Evolutionary conservation across 2,113 vertebrate genomes (phyloP), one percentile per base, ranked within the genome.

Genomic region (Urocitellus parryii): DNA sequence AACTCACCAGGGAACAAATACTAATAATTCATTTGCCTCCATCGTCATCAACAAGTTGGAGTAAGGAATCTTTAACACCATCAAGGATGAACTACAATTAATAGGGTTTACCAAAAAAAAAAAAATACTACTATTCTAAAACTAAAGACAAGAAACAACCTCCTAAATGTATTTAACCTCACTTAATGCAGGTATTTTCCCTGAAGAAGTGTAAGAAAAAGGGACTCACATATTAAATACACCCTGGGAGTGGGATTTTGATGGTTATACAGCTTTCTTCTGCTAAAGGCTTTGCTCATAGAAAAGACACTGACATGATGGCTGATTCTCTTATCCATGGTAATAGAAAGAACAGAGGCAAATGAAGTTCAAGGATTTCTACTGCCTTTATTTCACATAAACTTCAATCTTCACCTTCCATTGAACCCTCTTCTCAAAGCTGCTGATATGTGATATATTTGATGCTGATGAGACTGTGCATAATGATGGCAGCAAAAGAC

Each of bases 171-270:
- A 70, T 77, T 56, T 27, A 53, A n/a, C 58, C 34, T 91, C 73
- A 45, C 34, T 61, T 80, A 76, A 61, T 79, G 16, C 18, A 79
- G 81, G 4, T 82, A 61, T 42, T 53, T 91, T 94, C 91, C 94
- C 86, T 91, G 93, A 96, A 97, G 85, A 90, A 83, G 27, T 17
- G 0, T 61, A 53, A 56, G 39, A 63, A 94, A 96, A 92, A 68
- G 12, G 14, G 90, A 97, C 81, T 97, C 96, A 95, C 89, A 76
- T 91, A 81, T 74, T 78, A 45, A 85, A 93, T 24, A 84, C 51
- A 81, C 58, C 76, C 25, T 6, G 34, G 45, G 37, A 79, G 29
- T 3, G 4, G 18, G n/a, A 8, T 14, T 0, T 14, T 10, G 29
- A 4, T 29, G 77, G 53, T 0, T 61, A 12, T 58, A 39, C 17